Base-by-base conservation (phyloP, 2,888 invertebrate genomes). In the Drosophila algonquin region DNA sequence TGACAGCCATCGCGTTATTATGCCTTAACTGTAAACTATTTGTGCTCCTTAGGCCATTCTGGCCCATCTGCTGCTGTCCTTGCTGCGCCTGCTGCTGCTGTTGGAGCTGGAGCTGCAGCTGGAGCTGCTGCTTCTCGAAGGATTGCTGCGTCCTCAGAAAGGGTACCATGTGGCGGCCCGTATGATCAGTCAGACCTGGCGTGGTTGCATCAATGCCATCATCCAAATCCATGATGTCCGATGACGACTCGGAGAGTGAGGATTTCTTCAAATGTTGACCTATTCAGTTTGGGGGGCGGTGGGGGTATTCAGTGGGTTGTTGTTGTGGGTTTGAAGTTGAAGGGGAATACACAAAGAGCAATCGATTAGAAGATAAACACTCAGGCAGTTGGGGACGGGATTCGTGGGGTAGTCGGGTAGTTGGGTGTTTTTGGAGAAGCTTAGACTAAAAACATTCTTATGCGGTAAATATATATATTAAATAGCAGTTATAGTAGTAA, bases 151-250 rank as follows among this genome's bases (percentile, higher is more conserved):
- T 90, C 89, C 92, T 91, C 83, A 92, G 91, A 92, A 92, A 92
- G 90, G 92, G 92, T 84, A 91, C 92, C 83, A 90, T 83, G 79
- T 92, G 92, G 78, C 92, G 92, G 78, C 91, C 91, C 85, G 92
- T 91, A 86, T 92, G 92, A 90, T 92, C 92, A 90, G 91, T 90
- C 91, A 92, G 84, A 81, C 92, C 92, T 80, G 92, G 91, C 75
- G 92, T 92, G 75, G 92, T 91, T 78, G 92, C 91, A 89, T 92
- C 92, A 89, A 96, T 95, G 84, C 96, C 96, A 93, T 98, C 98
- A 91, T 98, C 98, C 92, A 98, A 94, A 93, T 98, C 98, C 95
- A 97, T 96, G 92, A 96, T 96, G 92, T 98, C 98, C 84, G 98
- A 98, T 77, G 97, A 96, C 80, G 96, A 96, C 93, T 97, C 97